Percentiles rank a stretch among this genome's conserved stretches.
phyloP scores from a whole-genome alignment of 2,797 vertebrate species.

The Muscicapa striata region DNA sequence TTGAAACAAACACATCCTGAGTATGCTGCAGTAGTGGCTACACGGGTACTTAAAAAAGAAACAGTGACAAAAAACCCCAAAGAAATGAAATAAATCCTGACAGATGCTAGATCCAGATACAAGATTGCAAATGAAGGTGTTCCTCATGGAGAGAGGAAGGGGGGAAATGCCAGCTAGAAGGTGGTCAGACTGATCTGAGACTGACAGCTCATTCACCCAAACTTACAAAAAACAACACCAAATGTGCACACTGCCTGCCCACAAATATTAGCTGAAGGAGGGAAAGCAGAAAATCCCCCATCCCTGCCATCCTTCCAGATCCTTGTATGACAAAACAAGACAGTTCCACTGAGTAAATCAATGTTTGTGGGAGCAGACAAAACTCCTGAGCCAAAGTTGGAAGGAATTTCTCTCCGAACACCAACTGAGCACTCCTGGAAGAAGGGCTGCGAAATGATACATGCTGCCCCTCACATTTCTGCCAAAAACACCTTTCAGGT shows the following conservation, averaged over 20 bases:
- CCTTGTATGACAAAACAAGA: not conserved
- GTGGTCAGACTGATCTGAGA: constrained; percentile 44
- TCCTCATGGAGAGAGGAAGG: constrained; percentile 9
- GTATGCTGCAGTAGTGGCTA: not conserved
- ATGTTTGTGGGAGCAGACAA: constrained; percentile 3
- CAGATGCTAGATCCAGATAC: constrained; percentile 29
- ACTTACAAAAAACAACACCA: constrained; percentile 44
- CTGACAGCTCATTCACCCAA: constrained; percentile 38
- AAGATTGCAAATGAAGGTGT: constrained; percentile 47
- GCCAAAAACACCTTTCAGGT: constrained; percentile 64
- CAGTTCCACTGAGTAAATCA: constrained; percentile 13
- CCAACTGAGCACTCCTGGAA: constrained; percentile 29
- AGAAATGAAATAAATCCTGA: not conserved
- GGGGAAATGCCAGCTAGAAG: constrained; percentile 47
- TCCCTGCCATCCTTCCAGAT: not conserved
- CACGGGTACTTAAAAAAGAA: not conserved
- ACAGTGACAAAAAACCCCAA: not conserved
- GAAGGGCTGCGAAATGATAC: not conserved
- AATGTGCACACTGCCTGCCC: constrained; percentile 1
- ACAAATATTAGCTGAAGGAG: not conserved
- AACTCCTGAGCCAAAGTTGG: constrained; percentile 26
- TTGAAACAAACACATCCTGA: not conserved
- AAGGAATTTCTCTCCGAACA: constrained; percentile 40
- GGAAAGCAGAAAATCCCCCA: constrained; percentile 18
- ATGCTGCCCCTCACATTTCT: constrained; percentile 45